These are phyloP conservation scores for Erinaceus europaeus DNA, from an alignment of 2,113 vertebrate species.

Conservation along the genomic window DNA sequence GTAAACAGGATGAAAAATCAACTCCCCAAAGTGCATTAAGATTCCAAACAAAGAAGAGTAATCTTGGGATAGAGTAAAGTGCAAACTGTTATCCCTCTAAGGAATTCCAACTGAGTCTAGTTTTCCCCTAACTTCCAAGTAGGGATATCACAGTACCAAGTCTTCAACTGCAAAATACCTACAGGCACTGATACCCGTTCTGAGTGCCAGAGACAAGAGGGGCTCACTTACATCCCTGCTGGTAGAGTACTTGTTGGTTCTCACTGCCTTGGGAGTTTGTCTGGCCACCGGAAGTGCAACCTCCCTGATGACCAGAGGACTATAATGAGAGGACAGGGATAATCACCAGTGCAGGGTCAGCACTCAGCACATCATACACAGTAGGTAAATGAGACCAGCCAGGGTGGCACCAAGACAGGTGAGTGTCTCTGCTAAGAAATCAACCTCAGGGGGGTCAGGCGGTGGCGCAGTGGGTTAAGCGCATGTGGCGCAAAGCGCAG, in stretches of 20 bases:
- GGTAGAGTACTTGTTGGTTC: background rate
- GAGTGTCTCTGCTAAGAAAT: background rate
- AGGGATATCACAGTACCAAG: background rate
- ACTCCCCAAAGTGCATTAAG: background rate
- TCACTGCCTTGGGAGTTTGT: background rate
- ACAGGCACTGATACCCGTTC: background rate
- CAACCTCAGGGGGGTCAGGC: too few relatives aligned
- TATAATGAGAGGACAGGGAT: background rate
- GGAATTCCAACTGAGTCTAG: background rate
- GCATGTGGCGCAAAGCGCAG: too few relatives aligned
- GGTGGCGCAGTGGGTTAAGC: too few relatives aligned
- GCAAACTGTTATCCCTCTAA: background rate
- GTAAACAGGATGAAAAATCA: background rate
- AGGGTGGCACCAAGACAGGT: background rate
- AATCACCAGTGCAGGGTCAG: too few relatives aligned
- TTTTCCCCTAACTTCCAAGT: background rate
- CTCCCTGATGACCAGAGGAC: background rate
- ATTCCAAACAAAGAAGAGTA: slow-evolving; percentile 15
- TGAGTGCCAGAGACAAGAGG: background rate
- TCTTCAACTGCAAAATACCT: background rate
- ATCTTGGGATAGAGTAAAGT: background rate
- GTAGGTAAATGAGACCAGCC: background rate
- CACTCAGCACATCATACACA: rapidly evolving
- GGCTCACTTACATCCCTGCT: background rate
- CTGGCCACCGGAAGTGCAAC: background rate